Base-by-base conservation (phyloP, 2,888 invertebrate genomes). In the Endomychus coccineus region DNA sequence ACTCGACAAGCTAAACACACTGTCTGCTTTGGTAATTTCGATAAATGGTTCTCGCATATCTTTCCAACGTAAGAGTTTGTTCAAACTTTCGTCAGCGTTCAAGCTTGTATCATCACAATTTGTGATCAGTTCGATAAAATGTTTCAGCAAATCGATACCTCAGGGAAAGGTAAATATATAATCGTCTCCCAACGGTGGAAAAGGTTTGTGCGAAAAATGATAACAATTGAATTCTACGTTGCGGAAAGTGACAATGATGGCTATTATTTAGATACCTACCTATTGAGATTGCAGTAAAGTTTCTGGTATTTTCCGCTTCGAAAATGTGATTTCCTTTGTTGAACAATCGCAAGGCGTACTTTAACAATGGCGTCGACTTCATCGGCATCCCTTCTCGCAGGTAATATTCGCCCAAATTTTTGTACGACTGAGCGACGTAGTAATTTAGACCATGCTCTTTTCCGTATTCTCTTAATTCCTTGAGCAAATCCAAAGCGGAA, bases 321-420 rank as follows among this genome's bases (percentile, higher is more conserved):
- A 35, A 36, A 10, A 49, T 34, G 30, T 50, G 45, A 6, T 51
- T 40, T 7, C 50, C 38, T 21, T 53, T 48, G 23, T 54, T 44
- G 39, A 64, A 60, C 21, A 60, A 46, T 15, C 54, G 39, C 16
- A 66, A 27, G 2, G 64, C 56, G 30, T 52, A 49, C 10, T 47
- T 51, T 5, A 67, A 40, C 11, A 58, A 41, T 3, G 56, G 53
- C 5, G 60, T 59, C 1, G 65, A 61, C 19, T 48, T 48, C 11
- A 42, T 33, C 1, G 61, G 51, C 11, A 50, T 42, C 2, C 59
- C 56, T 34, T 55, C 51, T 32, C 54, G 55, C 12, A 67, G 42
- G 42, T 60, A 58, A 43, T 58, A 61, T 40, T 64, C 62, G 1
- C 65, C 66, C 24, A 64, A 46, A 42, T 55, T 58, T 29, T 61